Evolutionary conservation across 2,797 vertebrate genomes (phyloP), one percentile per base, ranked within the genome.

Genomic region (Pitangus sulphuratus): DNA sequence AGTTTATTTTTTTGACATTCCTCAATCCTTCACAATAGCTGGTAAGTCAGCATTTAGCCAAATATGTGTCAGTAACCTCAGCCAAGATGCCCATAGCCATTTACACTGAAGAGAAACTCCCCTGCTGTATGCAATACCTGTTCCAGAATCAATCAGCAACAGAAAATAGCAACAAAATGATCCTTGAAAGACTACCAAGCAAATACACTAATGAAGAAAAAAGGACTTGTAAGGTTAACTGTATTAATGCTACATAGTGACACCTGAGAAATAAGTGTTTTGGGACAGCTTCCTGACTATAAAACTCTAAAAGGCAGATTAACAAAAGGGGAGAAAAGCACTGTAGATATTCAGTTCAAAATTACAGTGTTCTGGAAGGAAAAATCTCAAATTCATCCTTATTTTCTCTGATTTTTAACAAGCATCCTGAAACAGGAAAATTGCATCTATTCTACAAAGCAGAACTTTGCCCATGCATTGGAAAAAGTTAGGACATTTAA

Each of bases 121-220:
- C 54, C n/a, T 71, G 75, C 76, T 75, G n/a, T 18, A 94, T 37
- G 71, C 48, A 89, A 35, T 74, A 77, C 24, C 75, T 68, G 50
- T 54, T 83, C 89, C 91, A 92, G 92, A 96, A 89, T 81, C 80
- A 92, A 64, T 68, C 90, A 92, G 14, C 78, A 84, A 45, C 72
- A 91, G 58, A 88, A 96, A 92, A 91, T 6, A 88, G 80, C 37
- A 92, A 35, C 39, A 87, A 85, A 94, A 39, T 65, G 74, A 87
- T 84, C 71, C 53, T 81, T 93, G 71, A 91, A 94, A 87, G n/a
- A 65, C 61, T 86, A 89, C 45, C 65, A 89, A 87, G 50, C 8
- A 75, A 78, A 85, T 68, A 74, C 1, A 1, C 45, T 54, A 83
- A 56, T 58, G 61, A 96, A 87, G 40, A 37, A 42, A 66, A 94